Conservation (phyloP, 2,888 invertebrate genomes). For the Cyclophora albipunctata region DNA sequence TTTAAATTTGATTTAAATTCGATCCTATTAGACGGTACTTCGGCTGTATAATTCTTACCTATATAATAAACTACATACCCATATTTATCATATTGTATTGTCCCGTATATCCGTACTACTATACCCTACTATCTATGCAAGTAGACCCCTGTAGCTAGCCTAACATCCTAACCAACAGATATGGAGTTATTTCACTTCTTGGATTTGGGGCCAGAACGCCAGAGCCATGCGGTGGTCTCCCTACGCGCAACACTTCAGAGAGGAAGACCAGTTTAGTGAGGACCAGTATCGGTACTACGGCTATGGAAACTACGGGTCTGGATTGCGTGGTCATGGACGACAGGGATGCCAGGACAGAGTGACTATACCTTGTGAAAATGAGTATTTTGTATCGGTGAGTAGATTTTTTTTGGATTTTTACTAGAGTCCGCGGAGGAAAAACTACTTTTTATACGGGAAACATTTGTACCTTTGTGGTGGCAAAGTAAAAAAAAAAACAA, state of each 20-base stretch:
- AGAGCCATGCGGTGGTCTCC: conserved; percentile 49
- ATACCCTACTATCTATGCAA: conserved; percentile 4
- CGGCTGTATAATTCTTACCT: too few species aligned
- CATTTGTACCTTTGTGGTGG: too few species aligned
- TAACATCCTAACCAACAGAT: conserved; percentile 53
- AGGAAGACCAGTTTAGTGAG: conserved; percentile 22
- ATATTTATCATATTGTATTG: too few species aligned
- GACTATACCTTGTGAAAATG: conserved; percentile 88
- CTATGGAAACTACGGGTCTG: conserved; percentile 53
- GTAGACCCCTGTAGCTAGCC: conserved; percentile 46
- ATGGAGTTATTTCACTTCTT: conserved; percentile 64
- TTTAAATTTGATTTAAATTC: too few species aligned
- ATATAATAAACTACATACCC: too few species aligned
- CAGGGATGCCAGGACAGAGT: conserved; percentile 81
- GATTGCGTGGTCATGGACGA: conserved; percentile 45
- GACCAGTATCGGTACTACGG: conserved; percentile 47
- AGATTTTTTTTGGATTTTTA: neutral
- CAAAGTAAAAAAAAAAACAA: too few species aligned
- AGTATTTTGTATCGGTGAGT: conserved; percentile 85
- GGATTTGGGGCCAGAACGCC: conserved; percentile 53
- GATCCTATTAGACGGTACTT: too few species aligned
- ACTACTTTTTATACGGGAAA: too few species aligned
- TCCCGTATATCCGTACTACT: neutral
- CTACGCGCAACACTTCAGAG: conserved; percentile 53
- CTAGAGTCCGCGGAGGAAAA: too few species aligned